Evolutionary conservation across 2,888 invertebrate genomes (phyloP).

Genomic region (Tenthredo scrophulariae): DNA sequence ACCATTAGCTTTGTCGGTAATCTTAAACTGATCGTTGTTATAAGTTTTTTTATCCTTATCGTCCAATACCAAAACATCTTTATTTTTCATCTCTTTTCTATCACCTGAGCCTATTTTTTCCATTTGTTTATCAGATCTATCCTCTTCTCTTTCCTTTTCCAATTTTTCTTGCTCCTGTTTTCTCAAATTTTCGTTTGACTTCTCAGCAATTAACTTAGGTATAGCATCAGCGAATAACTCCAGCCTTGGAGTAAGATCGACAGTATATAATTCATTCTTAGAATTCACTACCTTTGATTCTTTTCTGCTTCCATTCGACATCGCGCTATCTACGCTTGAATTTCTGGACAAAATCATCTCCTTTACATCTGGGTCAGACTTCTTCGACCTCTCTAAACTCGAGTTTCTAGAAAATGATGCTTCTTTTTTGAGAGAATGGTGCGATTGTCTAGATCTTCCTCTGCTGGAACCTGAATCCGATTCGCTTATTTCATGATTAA

Average conservation of each 20-base stretch:
- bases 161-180: constrained; percentile 59
- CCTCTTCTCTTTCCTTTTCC: constrained; percentile 54
- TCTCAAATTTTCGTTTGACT: constrained; percentile 64
- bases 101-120: neutral
- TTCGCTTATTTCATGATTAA: constrained; percentile 65
- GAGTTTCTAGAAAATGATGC: constrained; percentile 40
- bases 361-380: constrained; percentile 55
- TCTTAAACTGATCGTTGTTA: constrained; percentile 32
- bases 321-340: constrained; percentile 59
- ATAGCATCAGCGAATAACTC: constrained; percentile 75
- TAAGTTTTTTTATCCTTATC: constrained; percentile 54
- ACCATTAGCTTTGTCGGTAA: neutral
- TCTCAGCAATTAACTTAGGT: constrained; percentile 74
- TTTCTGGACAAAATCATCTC: constrained; percentile 54
- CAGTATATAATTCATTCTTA: constrained; percentile 71
- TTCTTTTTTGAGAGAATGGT: constrained; percentile 44
- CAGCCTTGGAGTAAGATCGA: constrained; percentile 73
- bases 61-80: neutral
- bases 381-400: constrained; percentile 52
- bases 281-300: constrained; percentile 65
- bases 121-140: constrained; percentile 16
- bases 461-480: constrained; percentile 61
- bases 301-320: constrained; percentile 57
- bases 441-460: constrained; percentile 51
- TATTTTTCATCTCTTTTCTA: constrained; percentile 26